phyloP scores from a whole-genome alignment of 2,113 vertebrate genomes.

The Balaeniceps rex region DNA sequence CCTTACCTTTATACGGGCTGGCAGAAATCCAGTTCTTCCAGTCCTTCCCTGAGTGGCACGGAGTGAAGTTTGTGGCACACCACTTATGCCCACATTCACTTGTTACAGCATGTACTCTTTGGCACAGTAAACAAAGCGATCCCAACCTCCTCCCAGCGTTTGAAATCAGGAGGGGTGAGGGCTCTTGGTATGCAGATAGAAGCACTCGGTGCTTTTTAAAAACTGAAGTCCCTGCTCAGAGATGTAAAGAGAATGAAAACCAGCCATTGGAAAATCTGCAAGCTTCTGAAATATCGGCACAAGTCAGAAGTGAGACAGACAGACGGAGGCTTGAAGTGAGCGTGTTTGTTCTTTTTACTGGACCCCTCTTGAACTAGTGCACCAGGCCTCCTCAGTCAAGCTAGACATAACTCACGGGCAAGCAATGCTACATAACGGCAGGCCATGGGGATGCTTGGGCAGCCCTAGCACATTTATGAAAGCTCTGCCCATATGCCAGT shows the following conservation, averaged over 20 bases:
- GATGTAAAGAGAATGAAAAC: not conserved
- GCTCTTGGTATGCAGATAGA: not conserved
- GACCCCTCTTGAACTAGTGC: not conserved
- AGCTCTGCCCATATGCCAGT: not conserved
- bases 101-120: constrained; percentile 58
- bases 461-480: not conserved
- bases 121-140: constrained; percentile 33
- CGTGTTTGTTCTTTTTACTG: not conserved
- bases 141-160: not conserved
- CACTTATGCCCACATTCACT: constrained; percentile 38
- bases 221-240: not conserved
- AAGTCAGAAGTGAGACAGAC: not conserved
- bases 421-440: not conserved
- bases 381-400: not conserved
- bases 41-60: not conserved
- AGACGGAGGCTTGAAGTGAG: not conserved
- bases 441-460: not conserved
- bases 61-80: constrained; percentile 42
- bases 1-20: constrained; percentile 32
- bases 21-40: constrained; percentile 45
- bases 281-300: rapidly evolving
- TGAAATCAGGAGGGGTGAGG: not conserved
- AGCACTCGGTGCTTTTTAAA: not conserved
- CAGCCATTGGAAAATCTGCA: not conserved
- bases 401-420: not conserved